Percentiles rank a stretch among this genome's conserved stretches.
Evolutionary conservation across 2,113 vertebrate genomes (phyloP).

Genomic region (Echinops telfairi): DNA sequence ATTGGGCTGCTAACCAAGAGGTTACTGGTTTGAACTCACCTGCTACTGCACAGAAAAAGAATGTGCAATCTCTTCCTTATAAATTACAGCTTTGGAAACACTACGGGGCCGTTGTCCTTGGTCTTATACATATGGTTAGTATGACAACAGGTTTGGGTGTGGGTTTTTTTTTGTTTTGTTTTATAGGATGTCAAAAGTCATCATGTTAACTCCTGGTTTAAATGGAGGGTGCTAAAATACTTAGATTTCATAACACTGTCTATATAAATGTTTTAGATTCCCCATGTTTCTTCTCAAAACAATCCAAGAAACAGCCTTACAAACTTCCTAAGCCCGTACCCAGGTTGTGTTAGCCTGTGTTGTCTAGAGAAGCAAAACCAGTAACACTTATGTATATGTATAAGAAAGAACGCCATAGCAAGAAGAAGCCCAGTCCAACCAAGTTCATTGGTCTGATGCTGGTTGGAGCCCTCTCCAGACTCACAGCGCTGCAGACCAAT

Average conservation of each 20-base stretch:
- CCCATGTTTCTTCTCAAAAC: background rate
- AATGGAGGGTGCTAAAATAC: background rate
- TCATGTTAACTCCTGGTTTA: background rate
- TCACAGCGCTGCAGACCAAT: too few relatives aligned
- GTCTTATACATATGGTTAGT: background rate
- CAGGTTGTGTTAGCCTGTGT: too few relatives aligned
- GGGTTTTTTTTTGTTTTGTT: background rate
- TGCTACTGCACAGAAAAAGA: background rate
- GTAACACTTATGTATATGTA: too few relatives aligned
- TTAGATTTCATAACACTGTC: background rate
- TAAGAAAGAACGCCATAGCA: too few relatives aligned
- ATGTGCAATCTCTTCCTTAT: background rate
- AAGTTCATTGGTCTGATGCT: too few relatives aligned
- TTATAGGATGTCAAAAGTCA: background rate
- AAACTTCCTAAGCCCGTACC: background rate
- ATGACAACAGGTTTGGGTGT: too few relatives aligned
- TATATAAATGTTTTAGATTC: background rate
- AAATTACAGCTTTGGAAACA: background rate
- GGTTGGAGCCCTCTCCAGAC: too few relatives aligned
- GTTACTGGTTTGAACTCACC: background rate
- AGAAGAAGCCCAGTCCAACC: too few relatives aligned
- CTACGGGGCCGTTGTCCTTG: background rate
- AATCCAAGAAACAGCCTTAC: background rate
- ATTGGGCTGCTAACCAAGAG: background rate
- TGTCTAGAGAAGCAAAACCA: too few relatives aligned